phyloP scores from a whole-genome alignment of 2,888 invertebrate genomes.

The Zaprionus lineosus region DNA sequence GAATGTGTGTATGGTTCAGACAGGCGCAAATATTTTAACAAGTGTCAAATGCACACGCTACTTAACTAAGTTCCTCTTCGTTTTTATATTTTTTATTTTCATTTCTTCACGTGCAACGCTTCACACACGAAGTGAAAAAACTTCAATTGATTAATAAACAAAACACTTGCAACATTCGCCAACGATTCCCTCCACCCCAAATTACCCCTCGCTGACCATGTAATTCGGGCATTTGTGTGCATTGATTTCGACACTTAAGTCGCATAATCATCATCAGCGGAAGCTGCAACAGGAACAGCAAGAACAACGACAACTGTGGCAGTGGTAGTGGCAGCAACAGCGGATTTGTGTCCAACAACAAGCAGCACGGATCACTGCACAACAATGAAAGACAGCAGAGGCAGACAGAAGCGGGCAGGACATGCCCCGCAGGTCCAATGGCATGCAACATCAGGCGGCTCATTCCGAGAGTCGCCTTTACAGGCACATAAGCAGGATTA shows the following conservation, averaged over 20 bases:
- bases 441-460: constrained; percentile 51
- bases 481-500: constrained; percentile 77
- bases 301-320: constrained; percentile 4
- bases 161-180: constrained; percentile 55
- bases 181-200: constrained; percentile 7
- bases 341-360: constrained; percentile 53
- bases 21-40: constrained; percentile 83
- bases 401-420: constrained; percentile 2
- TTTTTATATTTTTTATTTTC: constrained; percentile 28
- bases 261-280: constrained; percentile 67
- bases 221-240: constrained; percentile 80
- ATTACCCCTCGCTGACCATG: constrained; percentile 52
- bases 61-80: constrained; percentile 69
- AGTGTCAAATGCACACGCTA: constrained; percentile 84
- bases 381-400: constrained; percentile 49
- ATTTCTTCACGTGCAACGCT: constrained; percentile 35
- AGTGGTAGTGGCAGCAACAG: constrained; percentile 36
- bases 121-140: constrained; percentile 27
- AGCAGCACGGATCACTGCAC: constrained; percentile 69
- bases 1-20: constrained; percentile 45
- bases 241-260: constrained; percentile 81
- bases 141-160: constrained; percentile 73
- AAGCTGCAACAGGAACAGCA: constrained; percentile 19
- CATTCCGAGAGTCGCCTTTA: constrained; percentile 43
- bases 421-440: constrained; percentile 52